These are phyloP conservation scores for Pandemis corylana DNA, from an alignment of 2,888 invertebrate species.

Conservation along the genomic window DNA sequence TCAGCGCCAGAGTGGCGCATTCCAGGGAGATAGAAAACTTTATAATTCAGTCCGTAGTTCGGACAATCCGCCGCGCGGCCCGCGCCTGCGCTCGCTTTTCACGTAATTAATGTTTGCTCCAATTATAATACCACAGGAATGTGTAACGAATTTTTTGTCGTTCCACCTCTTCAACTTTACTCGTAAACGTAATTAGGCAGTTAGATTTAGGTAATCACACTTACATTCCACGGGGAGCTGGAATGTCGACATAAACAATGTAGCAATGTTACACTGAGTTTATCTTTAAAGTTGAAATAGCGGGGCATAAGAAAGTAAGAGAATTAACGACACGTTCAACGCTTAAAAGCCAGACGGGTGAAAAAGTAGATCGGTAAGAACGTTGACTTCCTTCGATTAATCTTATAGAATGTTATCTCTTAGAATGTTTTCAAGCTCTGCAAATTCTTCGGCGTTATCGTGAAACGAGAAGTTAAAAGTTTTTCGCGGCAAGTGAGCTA, in stretches of 20 bases:
- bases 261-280: neutral
- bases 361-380: conserved; percentile 50
- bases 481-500: conserved; percentile 42
- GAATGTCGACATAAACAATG: conserved; percentile 4
- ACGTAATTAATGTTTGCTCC: conserved; percentile 71
- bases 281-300: conserved; percentile 12
- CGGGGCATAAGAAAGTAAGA: neutral
- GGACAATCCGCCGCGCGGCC: conserved; percentile 39
- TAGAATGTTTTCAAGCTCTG: conserved; percentile 57
- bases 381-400: conserved; percentile 57
- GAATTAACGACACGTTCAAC: conserved; percentile 14
- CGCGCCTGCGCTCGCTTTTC: conserved; percentile 54
- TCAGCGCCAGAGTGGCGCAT: conserved; percentile 38
- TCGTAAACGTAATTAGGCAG: conserved; percentile 24
- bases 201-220: conserved; percentile 26
- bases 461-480: conserved; percentile 60
- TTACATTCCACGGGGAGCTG: conserved; percentile 11
- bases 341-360: conserved; percentile 41
- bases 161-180: conserved; percentile 37
- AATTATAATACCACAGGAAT: conserved; percentile 64
- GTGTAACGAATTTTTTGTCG: conserved; percentile 45
- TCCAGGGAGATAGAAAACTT: conserved; percentile 42
- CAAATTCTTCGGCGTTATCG: conserved; percentile 61
- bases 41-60: conserved; percentile 42
- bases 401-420: conserved; percentile 66